Evolutionary conservation across 2,113 vertebrate genomes (phyloP).

Genomic region (Labeo rohita): DNA sequence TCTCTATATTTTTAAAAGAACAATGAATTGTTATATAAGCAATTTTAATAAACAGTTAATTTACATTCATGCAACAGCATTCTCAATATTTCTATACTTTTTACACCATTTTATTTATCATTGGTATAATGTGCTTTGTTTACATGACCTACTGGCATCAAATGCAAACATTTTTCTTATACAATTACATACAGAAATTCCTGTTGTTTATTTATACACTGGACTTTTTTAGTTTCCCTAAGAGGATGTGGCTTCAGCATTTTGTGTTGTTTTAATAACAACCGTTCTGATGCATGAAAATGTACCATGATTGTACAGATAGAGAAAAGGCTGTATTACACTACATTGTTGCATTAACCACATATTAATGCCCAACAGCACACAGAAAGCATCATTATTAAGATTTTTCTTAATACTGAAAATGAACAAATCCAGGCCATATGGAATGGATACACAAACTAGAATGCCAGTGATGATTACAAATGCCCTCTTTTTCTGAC

Average conservation of each 20-base stretch:
- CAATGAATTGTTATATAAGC: not conserved
- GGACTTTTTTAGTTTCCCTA: not conserved
- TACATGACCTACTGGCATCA: not conserved
- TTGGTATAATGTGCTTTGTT: not conserved
- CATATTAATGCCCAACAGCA: not conserved
- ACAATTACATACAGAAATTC: not conserved
- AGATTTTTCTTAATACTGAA: not conserved
- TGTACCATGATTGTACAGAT: not conserved
- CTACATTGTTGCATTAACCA: not conserved
- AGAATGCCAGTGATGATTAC: conserved; percentile 23
- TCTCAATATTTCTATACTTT: not conserved
- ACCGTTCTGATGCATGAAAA: not conserved
- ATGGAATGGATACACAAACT: conserved; percentile 6
- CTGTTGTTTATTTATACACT: not conserved
- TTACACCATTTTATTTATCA: not conserved
- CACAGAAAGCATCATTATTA: not conserved
- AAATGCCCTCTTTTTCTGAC: conserved; percentile 29
- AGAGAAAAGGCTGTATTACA: not conserved
- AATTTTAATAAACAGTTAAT: not conserved
- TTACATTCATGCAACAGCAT: not conserved
- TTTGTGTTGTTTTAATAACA: not conserved
- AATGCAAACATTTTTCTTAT: not conserved
- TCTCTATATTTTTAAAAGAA: not conserved
- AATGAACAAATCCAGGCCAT: not conserved
- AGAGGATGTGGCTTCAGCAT: not conserved